Base-by-base conservation (phyloP, 2,797 vertebrate genomes). In the Aldrovandia affinis region DNA sequence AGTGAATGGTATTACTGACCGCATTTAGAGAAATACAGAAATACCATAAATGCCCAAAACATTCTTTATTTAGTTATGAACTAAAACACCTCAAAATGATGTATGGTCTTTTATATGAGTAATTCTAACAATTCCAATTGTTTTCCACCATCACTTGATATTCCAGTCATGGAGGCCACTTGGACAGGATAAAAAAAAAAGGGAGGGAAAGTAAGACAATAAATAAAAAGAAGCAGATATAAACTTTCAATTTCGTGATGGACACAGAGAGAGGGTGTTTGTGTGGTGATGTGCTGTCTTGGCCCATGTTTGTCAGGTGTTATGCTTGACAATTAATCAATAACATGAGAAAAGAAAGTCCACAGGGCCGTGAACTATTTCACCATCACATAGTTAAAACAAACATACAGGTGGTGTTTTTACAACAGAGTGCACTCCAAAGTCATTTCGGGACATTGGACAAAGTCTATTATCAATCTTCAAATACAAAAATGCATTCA, bases 311-410 rank as follows among this genome's bases (percentile, higher is more conserved):
- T 73, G 14, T 73, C 20, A 22, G 68, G 36, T 42, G 68, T 33
- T 14, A 42, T 6, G 8, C 73, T 47, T 44, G 73, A 77, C 73
- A 77, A 42, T 22, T 77, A 39, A 77, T 47, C 42, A 77, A 47
- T 77, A 73, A 18, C 18, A 33, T 73, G 25, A 77, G 42, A 44
- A 77, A 47, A 65, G n/a, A 77, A 77, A 44, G 70, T 44, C 3
- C 70, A 75, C 36, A 44, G 8, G 20, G 25, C 36, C 36, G 12
- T 42, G 73, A 47, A 20, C 42, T 47, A 28, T 77, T 44, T 77
- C 73, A 77, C 42, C 42, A 77, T 47, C 73, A 77, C 10, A 77
- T 44, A 77, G 73, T 9, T 47, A n/a, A 77, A 77, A 28, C 73
- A 77, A 47, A 47, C 39, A 36, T 15, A 77, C 73, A 77, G 39